Evolutionary conservation across 2,113 vertebrate genomes (phyloP).

Genomic region (Brachypodius melanocephalos): DNA sequence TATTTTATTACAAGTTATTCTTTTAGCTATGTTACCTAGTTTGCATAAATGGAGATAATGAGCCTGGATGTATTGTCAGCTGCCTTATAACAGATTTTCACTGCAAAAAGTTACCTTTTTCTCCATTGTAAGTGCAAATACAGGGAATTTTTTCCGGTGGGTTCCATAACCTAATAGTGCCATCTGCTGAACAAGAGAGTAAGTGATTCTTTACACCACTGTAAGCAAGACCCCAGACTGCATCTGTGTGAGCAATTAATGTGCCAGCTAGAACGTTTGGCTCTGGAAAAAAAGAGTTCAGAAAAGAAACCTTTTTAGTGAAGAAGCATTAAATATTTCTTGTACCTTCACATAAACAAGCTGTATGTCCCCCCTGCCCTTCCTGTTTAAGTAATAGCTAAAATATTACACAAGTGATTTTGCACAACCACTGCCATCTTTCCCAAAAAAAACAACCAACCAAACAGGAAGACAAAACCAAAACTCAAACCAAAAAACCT

Average conservation of each 20-base stretch:
- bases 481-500: not conserved
- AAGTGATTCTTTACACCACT: conserved; percentile 94
- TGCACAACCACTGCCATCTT: not conserved
- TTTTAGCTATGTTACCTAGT: not conserved
- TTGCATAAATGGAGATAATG: not conserved
- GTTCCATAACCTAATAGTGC: conserved; percentile 95
- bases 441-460: not conserved
- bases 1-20: not conserved
- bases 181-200: conserved; percentile 96
- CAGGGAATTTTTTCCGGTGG: conserved; percentile 90
- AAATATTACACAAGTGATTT: not conserved
- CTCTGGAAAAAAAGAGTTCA: conserved; percentile 73
- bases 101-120: conserved; percentile 75
- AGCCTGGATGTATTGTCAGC: not conserved
- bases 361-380: no score
- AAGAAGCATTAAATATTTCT: not conserved
- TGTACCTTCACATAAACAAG: not conserved
- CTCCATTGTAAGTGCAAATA: conserved; percentile 90
- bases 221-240: conserved; percentile 94
- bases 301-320: not conserved
- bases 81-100: not conserved
- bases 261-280: conserved; percentile 91
- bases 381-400: not conserved
- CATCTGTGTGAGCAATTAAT: conserved; percentile 89
- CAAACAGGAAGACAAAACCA: not conserved